Base-by-base conservation (phyloP, 1,140 invertebrate genomes). In the Aradophagus sp. region DNA sequence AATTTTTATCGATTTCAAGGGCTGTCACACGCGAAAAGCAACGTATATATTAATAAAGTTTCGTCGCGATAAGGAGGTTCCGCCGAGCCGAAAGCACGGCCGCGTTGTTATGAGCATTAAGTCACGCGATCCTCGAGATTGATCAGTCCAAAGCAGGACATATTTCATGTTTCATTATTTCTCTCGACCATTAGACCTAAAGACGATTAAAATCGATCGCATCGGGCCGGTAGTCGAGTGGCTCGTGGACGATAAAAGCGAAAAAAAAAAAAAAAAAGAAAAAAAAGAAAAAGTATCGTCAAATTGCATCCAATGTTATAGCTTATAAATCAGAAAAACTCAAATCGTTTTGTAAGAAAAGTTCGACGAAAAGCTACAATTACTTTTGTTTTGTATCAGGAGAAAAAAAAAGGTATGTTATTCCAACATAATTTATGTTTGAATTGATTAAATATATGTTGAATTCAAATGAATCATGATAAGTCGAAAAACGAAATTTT, bases 91-190 rank as follows among this genome's bases (percentile, higher is more conserved):
- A 53, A 69, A 39, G 56, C 17, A 47, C 48, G 41, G 38, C 53
- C 35, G 23, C 26, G 14, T 66, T 23, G 29, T 23, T 55, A 31
- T 39, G 32, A 67, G 63, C 31, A 50, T 55, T 44, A 27, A 53
- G 67, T 70, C 67, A 70, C 67, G 67, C 67, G 58, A 70, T 62
- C 26, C 32, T 70, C 19, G 48, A 58, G 58, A 70, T 70, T 62
- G 58, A 70, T 70, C 58, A 58, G 63, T 19, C 13, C 45, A 20
- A 62, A 34, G 12, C 12, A 13, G 38, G 44, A 62, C 66, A 69
- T 44, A 61, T 69, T 69, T 69, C 48, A 58, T 42, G 42, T 58
- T 58, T 58, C 44, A 42, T 62, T 55, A 55, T 70, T 58, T 58
- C 23, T 26, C 26, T 19, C 63, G 31, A 39, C 42, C 38, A 26